A percentile compares a stretch with the other conserved stretches of the same genome.
phyloP scores from a whole-genome alignment of 2,797 vertebrate genomes.

The Channa striata region DNA sequence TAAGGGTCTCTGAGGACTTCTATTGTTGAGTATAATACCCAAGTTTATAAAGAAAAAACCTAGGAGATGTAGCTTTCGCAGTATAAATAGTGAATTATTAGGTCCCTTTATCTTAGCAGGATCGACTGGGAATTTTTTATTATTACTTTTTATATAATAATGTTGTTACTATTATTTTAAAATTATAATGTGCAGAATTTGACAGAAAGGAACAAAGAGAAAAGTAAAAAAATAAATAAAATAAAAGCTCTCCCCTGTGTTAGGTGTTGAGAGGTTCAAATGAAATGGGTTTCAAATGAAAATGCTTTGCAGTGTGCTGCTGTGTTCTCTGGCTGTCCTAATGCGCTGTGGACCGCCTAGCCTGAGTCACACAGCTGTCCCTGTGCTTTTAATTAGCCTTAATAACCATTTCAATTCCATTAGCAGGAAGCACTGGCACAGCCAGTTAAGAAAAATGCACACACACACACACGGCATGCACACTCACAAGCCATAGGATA shows the following conservation, averaged over 20 bases:
- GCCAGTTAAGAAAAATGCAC: conserved; percentile 54
- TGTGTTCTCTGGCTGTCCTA: conserved; percentile 73
- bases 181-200: conserved; percentile 31
- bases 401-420: conserved; percentile 87
- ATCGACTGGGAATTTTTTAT: conserved; percentile 10
- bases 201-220: conserved; percentile 38
- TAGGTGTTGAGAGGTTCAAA: conserved; percentile 68
- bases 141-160: conserved; percentile 16
- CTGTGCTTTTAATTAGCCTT: conserved; percentile 85
- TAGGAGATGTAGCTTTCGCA: conserved; percentile 44
- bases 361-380: conserved; percentile 83
- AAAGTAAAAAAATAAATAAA: not conserved
- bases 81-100: conserved; percentile 42
- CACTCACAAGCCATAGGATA: conserved; percentile 16
- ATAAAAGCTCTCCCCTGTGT: conserved; percentile 19
- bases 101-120: conserved; percentile 30
- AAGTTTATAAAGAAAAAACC: conserved; percentile 52
- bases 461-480: not conserved
- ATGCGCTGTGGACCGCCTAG: conserved; percentile 72
- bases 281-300: conserved; percentile 66
- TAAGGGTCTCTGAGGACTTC: conserved; percentile 46
- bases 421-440: conserved; percentile 77
- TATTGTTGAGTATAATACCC: conserved; percentile 65
- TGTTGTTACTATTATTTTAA: conserved; percentile 23
- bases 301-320: conserved; percentile 58